These are phyloP conservation scores for Bombus picipes DNA, from an alignment of 1,140 invertebrate genomes.

Conservation along the genomic window DNA sequence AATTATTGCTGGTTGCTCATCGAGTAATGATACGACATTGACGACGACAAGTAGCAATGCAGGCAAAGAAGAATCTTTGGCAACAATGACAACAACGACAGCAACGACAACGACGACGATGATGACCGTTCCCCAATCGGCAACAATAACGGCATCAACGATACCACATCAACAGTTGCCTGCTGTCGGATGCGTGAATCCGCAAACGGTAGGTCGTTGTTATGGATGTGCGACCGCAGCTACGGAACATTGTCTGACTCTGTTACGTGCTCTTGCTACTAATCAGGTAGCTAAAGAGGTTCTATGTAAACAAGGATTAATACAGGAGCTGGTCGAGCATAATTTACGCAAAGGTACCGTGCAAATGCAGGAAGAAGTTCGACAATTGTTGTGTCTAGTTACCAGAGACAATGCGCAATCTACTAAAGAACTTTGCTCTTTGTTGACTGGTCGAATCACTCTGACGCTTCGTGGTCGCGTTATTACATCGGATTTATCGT, in stretches of 20 bases:
- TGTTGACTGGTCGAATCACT: constrained; percentile 92
- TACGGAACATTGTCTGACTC: constrained; percentile 96
- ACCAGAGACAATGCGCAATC: constrained; percentile 94
- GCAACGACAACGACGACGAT: background rate
- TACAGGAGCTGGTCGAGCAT: constrained; percentile 94
- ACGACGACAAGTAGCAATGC: background rate
- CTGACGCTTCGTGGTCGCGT: constrained; percentile 88
- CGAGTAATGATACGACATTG: background rate
- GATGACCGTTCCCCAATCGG: background rate
- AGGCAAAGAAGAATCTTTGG: background rate
- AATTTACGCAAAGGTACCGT: constrained; percentile 92
- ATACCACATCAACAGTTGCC: background rate
- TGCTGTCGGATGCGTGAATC: constrained; percentile 49
- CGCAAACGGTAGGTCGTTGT: constrained; percentile 84
- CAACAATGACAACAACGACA: too few relatives aligned
- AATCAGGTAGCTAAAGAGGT: constrained; percentile 90
- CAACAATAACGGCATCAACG: background rate
- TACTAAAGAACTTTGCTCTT: constrained; percentile 92
- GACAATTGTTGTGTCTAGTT: constrained; percentile 94
- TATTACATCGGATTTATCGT: constrained; percentile 88
- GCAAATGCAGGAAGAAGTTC: constrained; percentile 93
- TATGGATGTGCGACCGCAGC: constrained; percentile 94
- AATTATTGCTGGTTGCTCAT: background rate
- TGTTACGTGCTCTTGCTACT: constrained; percentile 95
- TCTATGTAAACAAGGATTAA: constrained; percentile 93